Conservation (phyloP, 2,113 vertebrate species). For the Lampris megalopsis region DNA sequence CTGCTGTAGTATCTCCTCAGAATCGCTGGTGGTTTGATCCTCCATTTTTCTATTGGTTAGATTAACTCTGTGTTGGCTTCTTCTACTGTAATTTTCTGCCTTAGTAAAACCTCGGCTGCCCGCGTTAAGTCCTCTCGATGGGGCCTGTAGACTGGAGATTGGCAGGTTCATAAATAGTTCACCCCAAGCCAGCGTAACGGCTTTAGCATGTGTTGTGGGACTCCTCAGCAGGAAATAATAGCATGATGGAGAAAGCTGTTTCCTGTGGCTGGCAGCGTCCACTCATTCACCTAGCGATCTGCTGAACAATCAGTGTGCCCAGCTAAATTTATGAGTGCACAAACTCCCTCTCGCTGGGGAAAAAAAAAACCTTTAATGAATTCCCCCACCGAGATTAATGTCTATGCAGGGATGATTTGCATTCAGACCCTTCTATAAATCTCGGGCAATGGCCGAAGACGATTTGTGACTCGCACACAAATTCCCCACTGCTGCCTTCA, state of each 20-base stretch:
- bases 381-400: slow-evolving; percentile 74
- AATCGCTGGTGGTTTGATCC: slow-evolving; percentile 25
- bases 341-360: slow-evolving; percentile 49
- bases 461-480: slow-evolving; percentile 59
- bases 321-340: slow-evolving; percentile 75
- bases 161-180: slow-evolving; percentile 65
- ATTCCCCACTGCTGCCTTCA: slow-evolving; percentile 50
- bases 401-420: slow-evolving; percentile 74
- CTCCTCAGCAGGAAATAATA: slow-evolving; percentile 51
- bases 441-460: slow-evolving; percentile 60
- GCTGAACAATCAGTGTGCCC: slow-evolving; percentile 80
- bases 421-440: slow-evolving; percentile 71
- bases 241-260: slow-evolving; percentile 56
- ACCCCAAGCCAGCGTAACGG: slow-evolving; percentile 33
- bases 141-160: slow-evolving; percentile 45
- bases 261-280: slow-evolving; percentile 56
- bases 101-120: slow-evolving; percentile 42
- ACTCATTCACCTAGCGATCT: slow-evolving; percentile 68
- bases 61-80: slow-evolving; percentile 29
- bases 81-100: slow-evolving; percentile 43
- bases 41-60: slow-evolving; percentile 13
- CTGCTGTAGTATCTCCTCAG: neutral
- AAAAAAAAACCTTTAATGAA: slow-evolving; percentile 73
- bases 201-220: slow-evolving; percentile 66
- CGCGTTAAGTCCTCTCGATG: slow-evolving; percentile 35